Evolutionary conservation across 2,113 vertebrate genomes (phyloP).

Genomic region (Heterocephalus glaber): DNA sequence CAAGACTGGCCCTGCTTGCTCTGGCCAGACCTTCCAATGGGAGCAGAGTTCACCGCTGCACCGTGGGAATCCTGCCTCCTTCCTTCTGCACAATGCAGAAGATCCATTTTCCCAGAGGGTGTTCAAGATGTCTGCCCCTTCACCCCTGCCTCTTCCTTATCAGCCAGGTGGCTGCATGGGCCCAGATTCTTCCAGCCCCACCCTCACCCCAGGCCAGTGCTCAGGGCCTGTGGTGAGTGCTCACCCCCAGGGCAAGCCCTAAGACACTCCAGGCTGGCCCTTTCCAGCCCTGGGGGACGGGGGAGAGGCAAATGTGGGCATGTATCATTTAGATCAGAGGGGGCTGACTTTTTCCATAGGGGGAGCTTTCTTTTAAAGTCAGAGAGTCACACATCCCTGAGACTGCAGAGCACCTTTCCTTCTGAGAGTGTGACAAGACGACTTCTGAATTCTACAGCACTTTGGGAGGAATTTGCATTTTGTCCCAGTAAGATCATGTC

Average conservation of each 20-base stretch:
- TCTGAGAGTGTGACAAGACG: not conserved
- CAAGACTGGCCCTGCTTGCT: not conserved
- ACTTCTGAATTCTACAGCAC: no score
- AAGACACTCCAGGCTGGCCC: not conserved
- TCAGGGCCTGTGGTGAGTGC: accelerated
- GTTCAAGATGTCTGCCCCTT: not conserved
- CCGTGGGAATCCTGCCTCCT: not conserved
- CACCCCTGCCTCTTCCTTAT: not conserved
- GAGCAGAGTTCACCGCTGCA: not conserved
- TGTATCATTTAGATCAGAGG: not conserved
- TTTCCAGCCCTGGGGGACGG: not conserved
- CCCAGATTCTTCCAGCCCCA: not conserved
- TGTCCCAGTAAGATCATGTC: no score
- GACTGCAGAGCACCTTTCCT: accelerated
- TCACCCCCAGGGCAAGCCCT: accelerated
- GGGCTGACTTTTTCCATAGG: not conserved
- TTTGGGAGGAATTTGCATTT: not conserved
- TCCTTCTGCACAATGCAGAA: not conserved
- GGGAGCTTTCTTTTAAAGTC: not conserved
- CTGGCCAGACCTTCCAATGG: not conserved
- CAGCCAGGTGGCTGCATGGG: no score
- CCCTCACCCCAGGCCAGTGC: not conserved
- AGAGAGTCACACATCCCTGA: not conserved
- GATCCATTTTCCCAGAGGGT: not conserved
- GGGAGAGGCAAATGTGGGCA: not conserved